Conservation (phyloP, 2,113 vertebrate genomes). For the Mus spicilegus region DNA sequence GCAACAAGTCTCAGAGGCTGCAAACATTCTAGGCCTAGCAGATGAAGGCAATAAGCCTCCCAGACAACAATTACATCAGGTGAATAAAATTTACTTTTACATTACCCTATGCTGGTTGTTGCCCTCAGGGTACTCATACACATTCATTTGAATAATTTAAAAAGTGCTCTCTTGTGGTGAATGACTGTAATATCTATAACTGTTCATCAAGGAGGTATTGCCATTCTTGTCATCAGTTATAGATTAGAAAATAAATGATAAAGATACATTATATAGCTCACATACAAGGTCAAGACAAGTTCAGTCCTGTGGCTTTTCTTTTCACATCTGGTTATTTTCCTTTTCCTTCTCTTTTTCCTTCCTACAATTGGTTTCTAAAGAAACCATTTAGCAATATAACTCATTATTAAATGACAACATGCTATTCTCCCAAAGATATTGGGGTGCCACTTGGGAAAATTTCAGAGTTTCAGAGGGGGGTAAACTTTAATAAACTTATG, state of each 20-base stretch:
- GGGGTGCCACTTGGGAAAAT: neutral
- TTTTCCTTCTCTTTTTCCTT: neutral
- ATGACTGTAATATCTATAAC: constrained; percentile 18
- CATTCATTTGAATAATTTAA: neutral
- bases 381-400: neutral
- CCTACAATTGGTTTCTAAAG: neutral
- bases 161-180: neutral
- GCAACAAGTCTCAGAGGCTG: too few relatives aligned
- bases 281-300: neutral
- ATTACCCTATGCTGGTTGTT: neutral
- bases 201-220: neutral
- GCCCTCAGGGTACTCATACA: neutral
- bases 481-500: neutral
- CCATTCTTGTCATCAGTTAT: neutral
- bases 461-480: neutral
- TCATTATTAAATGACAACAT: neutral
- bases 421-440: neutral
- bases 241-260: neutral
- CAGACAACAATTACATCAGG: too few relatives aligned
- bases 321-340: neutral
- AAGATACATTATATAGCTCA: neutral
- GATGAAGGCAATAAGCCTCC: too few relatives aligned
- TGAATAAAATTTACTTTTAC: too few relatives aligned
- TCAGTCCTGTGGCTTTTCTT: neutral
- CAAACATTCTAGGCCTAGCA: too few relatives aligned